Percentiles rank a stretch among this genome's conserved stretches.
Evolutionary conservation across 2,888 invertebrate genomes (phyloP).

Genomic region (Sarcophaga subvicina): DNA sequence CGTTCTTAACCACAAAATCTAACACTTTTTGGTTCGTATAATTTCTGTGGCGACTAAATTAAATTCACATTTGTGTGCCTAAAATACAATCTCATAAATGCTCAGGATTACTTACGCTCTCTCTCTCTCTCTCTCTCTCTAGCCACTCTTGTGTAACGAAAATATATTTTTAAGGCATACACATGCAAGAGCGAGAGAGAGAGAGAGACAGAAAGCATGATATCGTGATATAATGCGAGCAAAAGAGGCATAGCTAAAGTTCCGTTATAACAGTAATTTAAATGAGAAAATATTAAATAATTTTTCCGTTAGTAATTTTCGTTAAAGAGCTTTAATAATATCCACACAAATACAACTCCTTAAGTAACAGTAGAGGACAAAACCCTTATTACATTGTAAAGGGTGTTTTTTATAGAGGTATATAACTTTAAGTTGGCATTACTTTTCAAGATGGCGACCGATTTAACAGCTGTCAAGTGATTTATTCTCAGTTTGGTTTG

Average conservation of each 20-base stretch:
- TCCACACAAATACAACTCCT: neutral
- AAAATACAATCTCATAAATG: conserved; percentile 65
- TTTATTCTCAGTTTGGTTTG: no score
- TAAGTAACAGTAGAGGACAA: neutral
- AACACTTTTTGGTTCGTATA: conserved; percentile 22
- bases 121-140: no score
- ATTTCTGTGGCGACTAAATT: conserved; percentile 76
- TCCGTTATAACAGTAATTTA: conserved; percentile 32
- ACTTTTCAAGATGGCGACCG: no score
- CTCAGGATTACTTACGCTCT: conserved; percentile 64
- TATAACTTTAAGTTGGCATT: no score
- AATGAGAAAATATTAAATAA: conserved; percentile 75
- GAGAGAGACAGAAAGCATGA: neutral
- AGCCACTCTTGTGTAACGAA: conserved; percentile 26
- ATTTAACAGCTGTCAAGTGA: no score
- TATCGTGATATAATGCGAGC: no score
- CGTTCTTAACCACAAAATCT: conserved; percentile 44
- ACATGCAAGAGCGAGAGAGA: neutral
- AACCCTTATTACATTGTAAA: neutral
- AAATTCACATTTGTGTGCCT: conserved; percentile 74
- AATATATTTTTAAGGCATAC: neutral
- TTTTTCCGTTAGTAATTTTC: conserved; percentile 72
- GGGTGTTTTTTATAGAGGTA: no score
- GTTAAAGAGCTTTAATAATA: conserved; percentile 47
- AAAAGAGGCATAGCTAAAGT: no score